phyloP scores from a whole-genome alignment of 2,113 vertebrate genomes.

The Tragelaphus scriptus region DNA sequence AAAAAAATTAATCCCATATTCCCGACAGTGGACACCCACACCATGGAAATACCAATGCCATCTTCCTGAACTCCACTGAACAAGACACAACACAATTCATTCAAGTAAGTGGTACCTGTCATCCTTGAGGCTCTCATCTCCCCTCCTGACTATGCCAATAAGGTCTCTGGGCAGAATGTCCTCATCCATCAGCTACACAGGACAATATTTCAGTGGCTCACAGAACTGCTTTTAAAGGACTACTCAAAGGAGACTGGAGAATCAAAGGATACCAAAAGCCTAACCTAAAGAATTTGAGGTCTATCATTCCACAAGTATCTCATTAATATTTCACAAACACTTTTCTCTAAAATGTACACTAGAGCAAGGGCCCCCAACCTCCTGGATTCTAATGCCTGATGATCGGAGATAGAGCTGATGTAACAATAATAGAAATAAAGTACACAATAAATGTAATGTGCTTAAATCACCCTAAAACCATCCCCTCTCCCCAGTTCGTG shows the following conservation, averaged over 20 bases:
- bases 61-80: background rate
- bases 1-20: background rate
- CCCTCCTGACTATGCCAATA: background rate
- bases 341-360: background rate
- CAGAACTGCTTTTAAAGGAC: background rate
- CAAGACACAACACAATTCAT: background rate
- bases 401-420: background rate
- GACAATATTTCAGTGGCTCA: background rate
- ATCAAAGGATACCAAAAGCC: background rate
- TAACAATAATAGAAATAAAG: background rate
- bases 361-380: background rate
- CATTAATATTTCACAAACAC: background rate
- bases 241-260: background rate
- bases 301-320: background rate
- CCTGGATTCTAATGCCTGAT: background rate
- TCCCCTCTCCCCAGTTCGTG: background rate
- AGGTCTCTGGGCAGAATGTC: background rate
- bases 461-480: background rate
- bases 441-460: background rate
- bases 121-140: background rate
- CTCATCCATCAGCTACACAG: background rate
- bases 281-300: background rate
- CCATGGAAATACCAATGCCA: background rate
- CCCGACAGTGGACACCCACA: background rate
- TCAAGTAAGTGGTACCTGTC: background rate